phyloP scores from a whole-genome alignment of 2,113 vertebrate species.

The Alectura lathami region DNA sequence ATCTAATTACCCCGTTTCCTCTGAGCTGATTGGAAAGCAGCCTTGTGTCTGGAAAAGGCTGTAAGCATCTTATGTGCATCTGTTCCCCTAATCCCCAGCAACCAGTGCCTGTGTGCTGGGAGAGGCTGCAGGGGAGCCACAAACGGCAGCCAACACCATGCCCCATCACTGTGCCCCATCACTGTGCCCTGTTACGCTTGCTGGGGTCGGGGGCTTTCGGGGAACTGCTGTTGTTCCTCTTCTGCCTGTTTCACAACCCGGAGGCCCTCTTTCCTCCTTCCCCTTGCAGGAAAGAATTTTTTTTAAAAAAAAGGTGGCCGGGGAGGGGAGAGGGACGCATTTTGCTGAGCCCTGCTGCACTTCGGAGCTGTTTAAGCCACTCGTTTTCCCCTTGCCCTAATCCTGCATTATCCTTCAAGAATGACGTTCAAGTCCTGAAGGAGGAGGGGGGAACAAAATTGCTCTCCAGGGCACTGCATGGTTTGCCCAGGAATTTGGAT shows the following conservation, averaged over 20 bases:
- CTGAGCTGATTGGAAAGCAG: slow-evolving; percentile 73
- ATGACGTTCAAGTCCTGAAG: slow-evolving; percentile 46
- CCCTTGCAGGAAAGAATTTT: background rate
- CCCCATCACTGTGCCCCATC: background rate
- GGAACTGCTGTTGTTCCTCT: background rate
- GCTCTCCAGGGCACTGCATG: slow-evolving; percentile 28
- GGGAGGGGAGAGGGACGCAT: background rate
- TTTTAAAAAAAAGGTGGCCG: background rate
- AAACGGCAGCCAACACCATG: background rate
- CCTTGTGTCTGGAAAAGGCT: slow-evolving; percentile 71
- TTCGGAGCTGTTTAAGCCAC: slow-evolving; percentile 45
- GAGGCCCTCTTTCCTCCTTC: slow-evolving; percentile 15
- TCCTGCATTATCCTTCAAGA: slow-evolving; percentile 57
- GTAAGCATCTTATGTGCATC: slow-evolving; percentile 75
- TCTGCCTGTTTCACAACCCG: background rate
- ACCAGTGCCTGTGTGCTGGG: slow-evolving; percentile 52
- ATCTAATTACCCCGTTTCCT: slow-evolving; percentile 69
- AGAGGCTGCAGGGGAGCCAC: background rate
- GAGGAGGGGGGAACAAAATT: background rate
- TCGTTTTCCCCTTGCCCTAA: slow-evolving; percentile 56
- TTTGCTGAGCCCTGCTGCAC: background rate
- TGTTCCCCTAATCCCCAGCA: slow-evolving; percentile 75
- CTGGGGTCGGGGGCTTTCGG: background rate
- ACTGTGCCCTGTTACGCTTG: background rate
- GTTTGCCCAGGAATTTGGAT: slow-evolving; percentile 55